Base-by-base conservation (phyloP, 92 coral and sea anemone species). In the Bergia puertoricense region DNA sequence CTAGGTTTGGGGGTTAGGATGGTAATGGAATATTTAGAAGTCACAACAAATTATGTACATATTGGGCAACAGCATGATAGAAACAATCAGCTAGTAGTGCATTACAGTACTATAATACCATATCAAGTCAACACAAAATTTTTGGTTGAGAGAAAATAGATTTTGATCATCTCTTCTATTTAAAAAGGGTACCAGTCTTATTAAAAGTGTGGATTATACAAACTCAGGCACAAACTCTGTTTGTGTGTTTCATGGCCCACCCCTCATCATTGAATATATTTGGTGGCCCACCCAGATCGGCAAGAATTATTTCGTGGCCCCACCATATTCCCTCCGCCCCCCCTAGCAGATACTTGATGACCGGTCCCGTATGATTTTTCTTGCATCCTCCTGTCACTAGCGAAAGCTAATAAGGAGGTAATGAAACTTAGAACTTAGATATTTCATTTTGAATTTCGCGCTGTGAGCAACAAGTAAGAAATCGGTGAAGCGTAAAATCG, bases 81-180 rank as follows among this genome's bases (percentile, higher is more conserved):
- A 76, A 76, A 76, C 57, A 76, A 44, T 42, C 80, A 76, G 38
- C 38, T 76, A 45, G 23, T 0, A 76, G 59, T 16, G 80, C 80
- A 76, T 13, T 76, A 39, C 80, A 76, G 80, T 43, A 45, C 80
- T 77, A 5, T 54, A 37, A 51, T 36, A 79, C 4, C 83, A n/a
- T 51, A 79, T 50, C 83, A 46, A 79, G 83, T 79, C 76, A 50
- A 79, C 67, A 50, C 30, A 23, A 51, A 79, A 79, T 51, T 50
- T 54, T 79, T 79, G 71, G 83, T 79, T 79, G 83, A 79, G 83
- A 79, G 69, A 79, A 79, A 79, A 54, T 79, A 79, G 83, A 79
- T 79, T 79, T 79, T 54, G 83, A 13, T 79, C 65, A 79, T 3
- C 67, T 42, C 83, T 79, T 79, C 66, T 79, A 79, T 79, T 79